Conservation (phyloP, 1,140 invertebrate species). For the Dolichoris vasculosae region DNA sequence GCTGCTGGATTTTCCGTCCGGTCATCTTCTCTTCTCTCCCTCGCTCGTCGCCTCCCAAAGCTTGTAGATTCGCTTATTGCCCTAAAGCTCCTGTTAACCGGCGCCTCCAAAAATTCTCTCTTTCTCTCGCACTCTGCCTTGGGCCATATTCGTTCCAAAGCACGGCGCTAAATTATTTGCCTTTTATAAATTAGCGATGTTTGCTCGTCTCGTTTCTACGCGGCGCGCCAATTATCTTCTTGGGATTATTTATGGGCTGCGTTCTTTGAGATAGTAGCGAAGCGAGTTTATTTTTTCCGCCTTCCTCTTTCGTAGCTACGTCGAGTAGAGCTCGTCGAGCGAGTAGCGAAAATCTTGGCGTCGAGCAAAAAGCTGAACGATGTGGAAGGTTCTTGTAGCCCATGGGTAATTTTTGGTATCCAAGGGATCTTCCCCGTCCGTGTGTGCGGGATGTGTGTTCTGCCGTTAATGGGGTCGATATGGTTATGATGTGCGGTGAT, state of each 20-base stretch:
- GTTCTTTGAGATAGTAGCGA: constrained; percentile 38
- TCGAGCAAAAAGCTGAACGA: not conserved
- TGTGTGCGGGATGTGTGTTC: constrained; percentile 35
- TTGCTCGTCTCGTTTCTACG: constrained; percentile 35
- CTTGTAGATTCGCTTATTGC: constrained; percentile 72
- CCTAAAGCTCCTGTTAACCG: constrained; percentile 70
- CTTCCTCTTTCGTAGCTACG: not conserved
- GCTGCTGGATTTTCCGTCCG: constrained; percentile 68
- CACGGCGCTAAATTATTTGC: constrained; percentile 47
- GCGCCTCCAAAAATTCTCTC: constrained; percentile 49
- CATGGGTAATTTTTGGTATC: constrained; percentile 46
- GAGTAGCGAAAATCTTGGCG: constrained; percentile 9
- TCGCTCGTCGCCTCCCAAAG: constrained; percentile 69
- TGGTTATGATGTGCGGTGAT: constrained; percentile 44
- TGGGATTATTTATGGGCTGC: constrained; percentile 48
- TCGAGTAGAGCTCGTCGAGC: not conserved
- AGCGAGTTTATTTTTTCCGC: not conserved
- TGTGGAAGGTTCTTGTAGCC: not conserved
- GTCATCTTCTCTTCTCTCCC: constrained; percentile 59
- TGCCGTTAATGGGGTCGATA: constrained; percentile 40
- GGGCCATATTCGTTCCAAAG: not conserved
- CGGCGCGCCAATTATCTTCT: constrained; percentile 46
- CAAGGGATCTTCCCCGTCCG: constrained; percentile 15
- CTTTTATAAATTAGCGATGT: constrained; percentile 53
- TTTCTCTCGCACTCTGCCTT: constrained; percentile 40